Conservation (phyloP, 2,797 vertebrate genomes). For the Trachurus trachurus region DNA sequence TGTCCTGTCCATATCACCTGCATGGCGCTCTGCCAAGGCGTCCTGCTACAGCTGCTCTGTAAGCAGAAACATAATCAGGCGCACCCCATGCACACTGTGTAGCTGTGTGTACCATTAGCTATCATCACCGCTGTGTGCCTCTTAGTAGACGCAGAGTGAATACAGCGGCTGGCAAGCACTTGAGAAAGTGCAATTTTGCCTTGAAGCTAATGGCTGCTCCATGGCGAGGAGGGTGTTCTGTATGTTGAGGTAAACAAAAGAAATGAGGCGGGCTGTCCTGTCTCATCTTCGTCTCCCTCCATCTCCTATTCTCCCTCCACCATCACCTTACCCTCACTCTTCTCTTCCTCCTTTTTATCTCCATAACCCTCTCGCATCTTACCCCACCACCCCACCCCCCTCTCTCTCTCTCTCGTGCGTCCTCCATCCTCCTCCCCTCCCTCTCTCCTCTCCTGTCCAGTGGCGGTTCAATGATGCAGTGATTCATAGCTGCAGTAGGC, state of each 20-base stretch:
- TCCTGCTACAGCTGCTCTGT: slow-evolving; percentile 65
- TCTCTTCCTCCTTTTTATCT: slow-evolving; percentile 1
- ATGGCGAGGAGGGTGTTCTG: neutral
- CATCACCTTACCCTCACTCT: neutral
- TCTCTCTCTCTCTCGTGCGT: neutral
- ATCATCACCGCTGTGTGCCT: slow-evolving; percentile 4
- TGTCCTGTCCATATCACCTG: slow-evolving; percentile 75
- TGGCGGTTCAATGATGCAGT: slow-evolving; percentile 79
- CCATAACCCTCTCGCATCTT: slow-evolving; percentile 13
- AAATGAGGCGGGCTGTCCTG: slow-evolving; percentile 1
- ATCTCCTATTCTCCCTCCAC: neutral
- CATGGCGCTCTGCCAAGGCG: slow-evolving; percentile 61
- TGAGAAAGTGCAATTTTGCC: slow-evolving; percentile 37
- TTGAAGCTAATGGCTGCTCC: slow-evolving; percentile 19
- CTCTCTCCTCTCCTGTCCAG: slow-evolving; percentile 66
- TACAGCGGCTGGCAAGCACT: neutral
- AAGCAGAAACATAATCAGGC: slow-evolving; percentile 58
- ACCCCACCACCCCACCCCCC: slow-evolving; percentile 15
- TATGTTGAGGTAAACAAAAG: slow-evolving; percentile 38
- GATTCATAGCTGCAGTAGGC: slow-evolving; percentile 85
- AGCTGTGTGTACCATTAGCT: slow-evolving; percentile 29
- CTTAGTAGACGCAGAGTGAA: slow-evolving; percentile 7
- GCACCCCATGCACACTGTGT: slow-evolving; percentile 20
- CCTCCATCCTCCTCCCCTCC: slow-evolving; percentile 45
- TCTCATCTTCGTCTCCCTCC: neutral